Conservation (phyloP, 2,113 vertebrate species). For the Elanoides forficatus region DNA sequence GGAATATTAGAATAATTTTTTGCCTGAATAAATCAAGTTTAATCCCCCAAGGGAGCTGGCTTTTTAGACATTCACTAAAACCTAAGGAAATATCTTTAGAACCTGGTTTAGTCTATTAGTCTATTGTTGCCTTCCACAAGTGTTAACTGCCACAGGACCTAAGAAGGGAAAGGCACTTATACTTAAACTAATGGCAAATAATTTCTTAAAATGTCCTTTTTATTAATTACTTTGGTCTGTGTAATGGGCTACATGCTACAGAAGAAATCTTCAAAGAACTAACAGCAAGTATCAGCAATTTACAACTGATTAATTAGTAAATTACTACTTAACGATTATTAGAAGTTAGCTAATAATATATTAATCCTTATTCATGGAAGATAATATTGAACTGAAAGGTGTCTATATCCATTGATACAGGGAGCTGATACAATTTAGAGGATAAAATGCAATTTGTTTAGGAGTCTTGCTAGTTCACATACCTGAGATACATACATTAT, state of each 20-base stretch:
- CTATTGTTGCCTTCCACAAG: background rate
- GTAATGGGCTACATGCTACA: background rate
- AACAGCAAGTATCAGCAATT: conserved; percentile 14
- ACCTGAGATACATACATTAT: background rate
- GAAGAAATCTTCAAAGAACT: background rate
- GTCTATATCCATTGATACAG: background rate
- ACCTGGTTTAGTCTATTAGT: background rate
- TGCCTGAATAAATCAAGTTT: background rate
- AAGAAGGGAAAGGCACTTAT: background rate
- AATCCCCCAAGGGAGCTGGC: background rate
- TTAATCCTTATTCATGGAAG: background rate
- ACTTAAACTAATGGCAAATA: background rate
- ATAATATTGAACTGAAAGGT: background rate
- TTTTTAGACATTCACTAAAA: background rate
- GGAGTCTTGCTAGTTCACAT: background rate
- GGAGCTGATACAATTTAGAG: background rate
- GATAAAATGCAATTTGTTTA: background rate
- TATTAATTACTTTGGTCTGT: background rate
- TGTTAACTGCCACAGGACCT: background rate
- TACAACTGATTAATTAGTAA: conserved; percentile 42
- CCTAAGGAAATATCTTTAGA: background rate
- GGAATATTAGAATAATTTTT: background rate
- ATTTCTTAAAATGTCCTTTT: background rate
- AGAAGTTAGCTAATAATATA: background rate
- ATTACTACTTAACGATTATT: background rate